phyloP scores from a whole-genome alignment of 1,140 invertebrate species.

The Atta texana region DNA sequence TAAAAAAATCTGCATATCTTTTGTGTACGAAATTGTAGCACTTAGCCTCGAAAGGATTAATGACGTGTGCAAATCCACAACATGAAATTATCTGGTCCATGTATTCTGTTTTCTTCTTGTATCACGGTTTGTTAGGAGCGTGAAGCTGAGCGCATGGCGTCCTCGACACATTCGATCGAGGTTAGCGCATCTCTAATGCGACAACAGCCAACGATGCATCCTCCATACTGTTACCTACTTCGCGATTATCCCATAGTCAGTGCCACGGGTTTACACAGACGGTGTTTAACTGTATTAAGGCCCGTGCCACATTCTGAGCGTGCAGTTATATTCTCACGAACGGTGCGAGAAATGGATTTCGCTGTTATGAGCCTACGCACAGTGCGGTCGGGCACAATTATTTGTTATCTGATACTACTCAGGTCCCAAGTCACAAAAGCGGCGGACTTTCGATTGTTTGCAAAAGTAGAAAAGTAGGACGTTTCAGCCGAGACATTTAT shows the following conservation, averaged over 20 bases:
- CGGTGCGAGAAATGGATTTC: slow-evolving; percentile 61
- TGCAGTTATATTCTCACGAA: slow-evolving; percentile 69
- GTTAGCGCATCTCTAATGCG: slow-evolving; percentile 80
- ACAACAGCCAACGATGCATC: slow-evolving; percentile 68
- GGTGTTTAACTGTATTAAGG: slow-evolving; percentile 73
- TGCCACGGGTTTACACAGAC: slow-evolving; percentile 48
- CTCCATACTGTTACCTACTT: slow-evolving; percentile 80
- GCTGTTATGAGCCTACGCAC: slow-evolving; percentile 29
- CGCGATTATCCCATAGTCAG: slow-evolving; percentile 75
- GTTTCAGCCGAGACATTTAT: slow-evolving; percentile 14
- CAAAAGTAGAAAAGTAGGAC: slow-evolving; percentile 56
- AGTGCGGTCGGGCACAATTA: slow-evolving; percentile 4
- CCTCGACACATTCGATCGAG: slow-evolving; percentile 74
- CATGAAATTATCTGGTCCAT: not conserved
- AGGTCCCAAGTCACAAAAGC: not conserved
- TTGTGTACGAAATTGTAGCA: not conserved
- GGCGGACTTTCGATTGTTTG: slow-evolving; percentile 62
- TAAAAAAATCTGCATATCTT: not conserved
- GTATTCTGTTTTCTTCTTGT: slow-evolving; percentile 43
- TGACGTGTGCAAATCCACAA: not conserved
- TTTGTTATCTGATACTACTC: not conserved
- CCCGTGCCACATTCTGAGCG: slow-evolving; percentile 78
- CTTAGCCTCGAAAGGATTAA: slow-evolving; percentile 12
- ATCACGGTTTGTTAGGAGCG: slow-evolving; percentile 52
- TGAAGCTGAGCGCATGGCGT: slow-evolving; percentile 20